These are phyloP conservation scores for Myotis davidii DNA, from an alignment of 2,113 vertebrate species.

Conservation along the genomic window DNA sequence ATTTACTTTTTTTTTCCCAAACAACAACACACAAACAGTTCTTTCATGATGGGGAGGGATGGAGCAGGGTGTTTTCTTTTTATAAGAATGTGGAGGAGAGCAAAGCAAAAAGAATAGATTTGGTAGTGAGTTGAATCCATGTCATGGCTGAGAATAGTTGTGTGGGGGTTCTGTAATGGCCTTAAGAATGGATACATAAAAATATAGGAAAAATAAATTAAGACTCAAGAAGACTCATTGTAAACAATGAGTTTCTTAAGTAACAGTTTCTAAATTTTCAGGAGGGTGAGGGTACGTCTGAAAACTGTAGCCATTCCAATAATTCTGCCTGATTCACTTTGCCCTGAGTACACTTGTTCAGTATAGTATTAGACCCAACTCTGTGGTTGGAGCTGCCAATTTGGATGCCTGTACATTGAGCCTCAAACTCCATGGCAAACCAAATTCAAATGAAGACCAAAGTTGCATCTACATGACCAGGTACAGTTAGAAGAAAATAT, in stretches of 20 bases:
- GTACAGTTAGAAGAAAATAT: constrained; percentile 14
- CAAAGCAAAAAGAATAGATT: constrained; percentile 54
- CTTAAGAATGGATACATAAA: constrained; percentile 6
- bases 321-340: constrained; percentile 51
- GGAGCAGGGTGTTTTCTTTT: constrained; percentile 50
- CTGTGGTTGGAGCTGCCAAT: constrained; percentile 42
- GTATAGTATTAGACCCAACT: constrained; percentile 42
- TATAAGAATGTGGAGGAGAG: neutral
- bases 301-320: constrained; percentile 43
- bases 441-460: constrained; percentile 61
- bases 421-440: constrained; percentile 3
- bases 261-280: constrained; percentile 21
- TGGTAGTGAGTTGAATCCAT: constrained; percentile 36
- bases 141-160: neutral
- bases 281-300: neutral
- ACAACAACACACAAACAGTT: neutral
- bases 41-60: neutral
- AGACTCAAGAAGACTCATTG: neutral
- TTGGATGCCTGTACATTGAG: constrained; percentile 43
- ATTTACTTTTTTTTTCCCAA: constrained; percentile 7
- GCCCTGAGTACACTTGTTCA: constrained; percentile 25
- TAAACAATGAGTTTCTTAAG: constrained; percentile 34
- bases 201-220: constrained; percentile 20
- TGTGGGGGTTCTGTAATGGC: neutral
- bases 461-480: constrained; percentile 46